Evolutionary conservation across 2,888 invertebrate species (phyloP), one percentile per base, ranked within the genome.

Genomic region (Liopterus haemorrhoidalis): DNA sequence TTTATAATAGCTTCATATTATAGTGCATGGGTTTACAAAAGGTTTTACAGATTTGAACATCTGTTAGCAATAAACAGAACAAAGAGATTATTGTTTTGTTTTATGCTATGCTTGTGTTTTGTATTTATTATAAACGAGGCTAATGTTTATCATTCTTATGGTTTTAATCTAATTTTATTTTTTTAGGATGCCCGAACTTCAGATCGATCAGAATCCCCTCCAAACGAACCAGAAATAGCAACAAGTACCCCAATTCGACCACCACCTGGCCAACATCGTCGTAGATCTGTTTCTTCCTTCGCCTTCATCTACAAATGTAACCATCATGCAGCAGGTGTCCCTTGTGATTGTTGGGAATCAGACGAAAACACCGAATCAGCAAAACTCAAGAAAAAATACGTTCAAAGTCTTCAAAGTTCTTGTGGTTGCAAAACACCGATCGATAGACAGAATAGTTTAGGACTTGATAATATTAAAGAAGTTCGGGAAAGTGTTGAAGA

Each of bases 281-380:
- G 71, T 47, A 57, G 70, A 45, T 71, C 71, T 2, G 67, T 70
- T 31, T 69, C 69, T 48, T 68, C 70, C 8, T 59, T 66, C 48
- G 70, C 70, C 1, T 70, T 64, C 55, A 70, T 70, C 48, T 70
- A 68, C 51, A 69, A 69, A 53, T 70, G 70, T 59, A 69, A 65
- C 53, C 68, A 70, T 54, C 67, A 70, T 49, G 68, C 70, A 8
- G 67, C 68, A 14, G 70, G 70, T 8, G 67, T 68, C 49, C 56
- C 67, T 46, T 70, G 70, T 57, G 67, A 68, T 49, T 71, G 70
- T 52, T 68, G 66, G 60, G 70, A 70, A 53, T 63, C 67, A 5
- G 68, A 69, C 48, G 67, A 67, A 49, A 49, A 51, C 43, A 63
- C 64, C 11, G 63, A 68, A 11, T 67, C 68, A 6, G 67, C 67